Percentiles rank a stretch among this genome's conserved stretches.
Evolutionary conservation across 1,140 invertebrate genomes (phyloP).

Genomic region (Latrodectus geometricus): DNA sequence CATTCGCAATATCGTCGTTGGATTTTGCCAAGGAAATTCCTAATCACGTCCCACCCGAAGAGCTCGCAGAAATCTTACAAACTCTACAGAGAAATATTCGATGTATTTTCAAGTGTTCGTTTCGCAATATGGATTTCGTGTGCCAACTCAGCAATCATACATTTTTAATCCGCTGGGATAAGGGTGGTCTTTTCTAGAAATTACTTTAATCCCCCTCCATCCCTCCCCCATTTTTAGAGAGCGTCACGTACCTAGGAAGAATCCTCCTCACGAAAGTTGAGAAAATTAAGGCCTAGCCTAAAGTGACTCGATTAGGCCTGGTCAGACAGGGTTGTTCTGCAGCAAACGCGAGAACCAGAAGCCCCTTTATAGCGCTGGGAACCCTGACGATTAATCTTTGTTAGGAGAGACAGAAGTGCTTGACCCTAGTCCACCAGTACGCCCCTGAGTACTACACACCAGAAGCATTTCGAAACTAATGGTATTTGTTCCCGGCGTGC

Average conservation of each 20-base stretch:
- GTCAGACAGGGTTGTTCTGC: not conserved
- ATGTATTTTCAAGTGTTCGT: not conserved
- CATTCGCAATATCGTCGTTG: too few relatives aligned
- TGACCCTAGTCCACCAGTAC: constrained; percentile 23
- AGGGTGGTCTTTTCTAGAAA: not conserved
- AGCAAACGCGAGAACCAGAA: constrained; percentile 3
- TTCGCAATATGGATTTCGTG: not conserved
- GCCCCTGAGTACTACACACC: constrained; percentile 6
- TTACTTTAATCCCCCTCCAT: not conserved
- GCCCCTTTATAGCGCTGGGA: not conserved
- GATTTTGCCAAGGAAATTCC: too few relatives aligned
- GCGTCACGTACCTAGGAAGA: not conserved
- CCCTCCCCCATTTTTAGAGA: not conserved
- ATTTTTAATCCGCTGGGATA: not conserved
- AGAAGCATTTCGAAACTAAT: not conserved
- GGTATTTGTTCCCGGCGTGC: constrained; percentile 6
- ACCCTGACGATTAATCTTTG: constrained; percentile 31
- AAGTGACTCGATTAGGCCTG: not conserved
- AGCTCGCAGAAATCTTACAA: too few relatives aligned
- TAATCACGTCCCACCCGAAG: too few relatives aligned
- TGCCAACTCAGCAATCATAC: not conserved
- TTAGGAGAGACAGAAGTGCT: constrained; percentile 29
- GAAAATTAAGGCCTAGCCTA: not conserved
- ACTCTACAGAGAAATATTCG: too few relatives aligned
- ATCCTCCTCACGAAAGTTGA: not conserved